These are phyloP conservation scores for Corydoras maculifer DNA, from an alignment of 2,113 vertebrate species.

Conservation along the genomic window DNA sequence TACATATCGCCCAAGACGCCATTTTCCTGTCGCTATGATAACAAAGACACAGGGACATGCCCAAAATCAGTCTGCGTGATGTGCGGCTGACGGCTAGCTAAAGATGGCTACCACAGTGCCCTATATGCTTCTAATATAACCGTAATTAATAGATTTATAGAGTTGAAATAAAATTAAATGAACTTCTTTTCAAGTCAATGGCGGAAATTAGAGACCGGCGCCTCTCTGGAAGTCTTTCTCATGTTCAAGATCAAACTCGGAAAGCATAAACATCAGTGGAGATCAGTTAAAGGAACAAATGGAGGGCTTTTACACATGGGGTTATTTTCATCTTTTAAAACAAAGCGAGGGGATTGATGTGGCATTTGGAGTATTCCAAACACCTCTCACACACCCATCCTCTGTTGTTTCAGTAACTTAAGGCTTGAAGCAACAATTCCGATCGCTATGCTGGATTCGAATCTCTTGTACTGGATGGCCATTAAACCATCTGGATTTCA, in stretches of 20 bases:
- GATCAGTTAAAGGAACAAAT: neutral
- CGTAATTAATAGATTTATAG: too few species aligned
- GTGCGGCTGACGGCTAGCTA: too few species aligned
- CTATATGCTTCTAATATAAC: too few species aligned
- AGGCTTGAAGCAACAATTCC: slow-evolving; percentile 7
- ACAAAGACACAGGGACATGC: too few species aligned
- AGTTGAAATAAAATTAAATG: too few species aligned
- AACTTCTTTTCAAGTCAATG: too few species aligned
- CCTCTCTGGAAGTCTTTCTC: neutral
- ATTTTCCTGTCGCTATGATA: too few species aligned
- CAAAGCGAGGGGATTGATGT: slow-evolving; percentile 8
- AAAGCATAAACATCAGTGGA: slow-evolving; percentile 18
- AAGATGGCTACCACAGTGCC: too few species aligned
- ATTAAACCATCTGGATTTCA: slow-evolving; percentile 18
- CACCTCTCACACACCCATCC: neutral
- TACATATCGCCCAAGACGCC: too few species aligned
- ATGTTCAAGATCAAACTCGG: slow-evolving; percentile 4
- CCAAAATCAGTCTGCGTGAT: too few species aligned
- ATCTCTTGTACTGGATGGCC: neutral
- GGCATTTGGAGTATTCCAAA: slow-evolving; percentile 15
- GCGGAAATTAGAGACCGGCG: too few species aligned
- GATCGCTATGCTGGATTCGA: neutral
- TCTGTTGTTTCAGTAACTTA: slow-evolving; percentile 4
- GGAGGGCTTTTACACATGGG: neutral
- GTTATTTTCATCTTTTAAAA: slow-evolving; percentile 1